Evolutionary conservation across 1,140 invertebrate genomes (phyloP), one percentile per base, ranked within the genome.

Genomic region (Euwallacea fornicatus): DNA sequence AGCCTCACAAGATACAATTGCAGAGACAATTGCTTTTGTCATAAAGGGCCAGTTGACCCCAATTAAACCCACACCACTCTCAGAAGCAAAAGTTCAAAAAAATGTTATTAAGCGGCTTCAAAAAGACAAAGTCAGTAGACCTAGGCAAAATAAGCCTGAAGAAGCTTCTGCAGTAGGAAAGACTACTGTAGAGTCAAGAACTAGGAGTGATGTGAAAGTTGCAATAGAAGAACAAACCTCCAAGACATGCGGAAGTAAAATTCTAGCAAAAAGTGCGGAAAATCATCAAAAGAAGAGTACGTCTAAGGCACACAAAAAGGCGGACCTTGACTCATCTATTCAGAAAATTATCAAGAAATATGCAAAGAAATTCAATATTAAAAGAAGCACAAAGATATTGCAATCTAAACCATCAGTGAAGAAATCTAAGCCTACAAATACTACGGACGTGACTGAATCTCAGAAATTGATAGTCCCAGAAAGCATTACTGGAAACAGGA

Each of bases 11-110:
- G 73, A 76, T 61, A 75, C 73, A 8, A 75, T 81, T 33, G 76
- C 76, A 0, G 80, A 81, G 62, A 81, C 80, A n/a, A 81, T 80
- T 64, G 76, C 78, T 3, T 80, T 78, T 65, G 79, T 81, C 9
- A 80, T 81, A 9, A 78, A 79, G 16, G 81, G 82, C 6, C 82
- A 84, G 73, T 59, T 80, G 42, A 77, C 79, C 67, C 73, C 76
- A 41, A 62, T 71, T 74, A 80, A 75, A 80, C 82, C 66, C 77
- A 80, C 9, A 11, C 16, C 64, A 11, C 21, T 33, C 1, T 4
- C 21, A 2, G 21, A 33, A 33, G 21, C 21, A 33, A 33, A 33
- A 33, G 21, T 33, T 33, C 21, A 33, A 2, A 68, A 68, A 33
- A 42, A 21, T 55, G 42, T 42, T 55, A 21, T 47, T 9, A 50